phyloP scores from a whole-genome alignment of 2,888 invertebrate species.

The Yponomeuta cagnagella region DNA sequence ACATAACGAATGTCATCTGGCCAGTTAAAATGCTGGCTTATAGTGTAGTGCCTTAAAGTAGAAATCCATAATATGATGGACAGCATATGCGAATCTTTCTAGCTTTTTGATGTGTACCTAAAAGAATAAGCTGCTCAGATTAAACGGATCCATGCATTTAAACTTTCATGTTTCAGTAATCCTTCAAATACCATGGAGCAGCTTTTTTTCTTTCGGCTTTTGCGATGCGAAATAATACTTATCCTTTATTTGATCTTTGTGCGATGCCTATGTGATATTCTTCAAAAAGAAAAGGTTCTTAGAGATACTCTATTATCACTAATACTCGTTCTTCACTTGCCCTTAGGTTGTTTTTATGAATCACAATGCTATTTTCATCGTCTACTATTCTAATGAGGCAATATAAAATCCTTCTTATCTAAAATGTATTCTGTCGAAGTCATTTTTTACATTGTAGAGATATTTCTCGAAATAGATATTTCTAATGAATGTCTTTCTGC shows the following conservation, averaged over 20 bases:
- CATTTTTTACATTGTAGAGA: not conserved
- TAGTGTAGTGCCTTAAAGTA: not conserved
- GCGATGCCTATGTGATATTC: too few species aligned
- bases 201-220: too few species aligned
- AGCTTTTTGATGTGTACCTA: too few species aligned
- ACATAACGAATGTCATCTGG: constrained; percentile 25
- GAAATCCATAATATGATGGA: too few species aligned
- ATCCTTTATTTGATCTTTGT: too few species aligned
- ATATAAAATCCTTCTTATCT: not conserved
- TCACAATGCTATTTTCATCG: not conserved
- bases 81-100: too few species aligned
- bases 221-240: too few species aligned
- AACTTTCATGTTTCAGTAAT: too few species aligned
- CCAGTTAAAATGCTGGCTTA: constrained; percentile 29
- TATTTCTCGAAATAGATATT: not conserved
- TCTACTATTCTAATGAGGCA: not conserved
- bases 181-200: too few species aligned
- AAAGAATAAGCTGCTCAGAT: too few species aligned
- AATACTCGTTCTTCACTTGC: not conserved
- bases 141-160: too few species aligned
- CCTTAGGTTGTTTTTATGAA: not conserved
- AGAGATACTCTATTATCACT: not conserved
- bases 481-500: not conserved
- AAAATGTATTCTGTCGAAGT: not conserved
- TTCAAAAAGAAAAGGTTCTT: not conserved